A percentile compares a stretch with the other conserved stretches of the same genome.
These are phyloP conservation scores for Holothuria leucospilota DNA, from an alignment of 53 echinoderm and acorn worm genomes.

Conservation along the genomic window DNA sequence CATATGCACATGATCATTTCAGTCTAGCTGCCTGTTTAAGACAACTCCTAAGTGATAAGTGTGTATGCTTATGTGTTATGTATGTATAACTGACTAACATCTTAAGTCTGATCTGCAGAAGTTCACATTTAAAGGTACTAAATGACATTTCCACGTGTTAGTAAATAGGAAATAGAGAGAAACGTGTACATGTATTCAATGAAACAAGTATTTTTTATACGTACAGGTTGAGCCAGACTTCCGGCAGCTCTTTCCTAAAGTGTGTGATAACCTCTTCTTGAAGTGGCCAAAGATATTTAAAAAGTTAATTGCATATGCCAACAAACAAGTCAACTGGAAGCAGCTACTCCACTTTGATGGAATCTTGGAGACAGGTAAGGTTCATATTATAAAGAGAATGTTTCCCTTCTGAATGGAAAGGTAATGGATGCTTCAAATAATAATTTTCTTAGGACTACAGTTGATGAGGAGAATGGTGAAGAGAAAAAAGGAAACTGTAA, in stretches of 20 bases:
- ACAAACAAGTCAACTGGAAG: conserved; percentile 35
- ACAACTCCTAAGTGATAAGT: no score
- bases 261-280: conserved; percentile 3
- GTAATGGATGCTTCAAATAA: conserved; percentile 6
- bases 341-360: not conserved
- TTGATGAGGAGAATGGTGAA: conserved; percentile 24
- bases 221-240: conserved; percentile 32
- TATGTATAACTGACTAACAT: no score
- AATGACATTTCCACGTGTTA: no score
- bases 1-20: no score
- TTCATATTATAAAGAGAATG: no score
- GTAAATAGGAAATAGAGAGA: no score
- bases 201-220: no score
- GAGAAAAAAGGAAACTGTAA: conserved; percentile 23
- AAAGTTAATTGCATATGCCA: conserved; percentile 9
- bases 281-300: conserved; percentile 32
- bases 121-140: no score
- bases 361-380: not conserved
- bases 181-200: no score
- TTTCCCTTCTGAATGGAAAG: not conserved
- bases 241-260: conserved; percentile 20
- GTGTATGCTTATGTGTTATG: no score
- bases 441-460: conserved; percentile 11
- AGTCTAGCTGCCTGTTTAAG: no score
- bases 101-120: no score